Evolutionary conservation across 1,140 invertebrate species (phyloP), one percentile per base, ranked within the genome.

Genomic region (Caenorhabditis remanei): DNA sequence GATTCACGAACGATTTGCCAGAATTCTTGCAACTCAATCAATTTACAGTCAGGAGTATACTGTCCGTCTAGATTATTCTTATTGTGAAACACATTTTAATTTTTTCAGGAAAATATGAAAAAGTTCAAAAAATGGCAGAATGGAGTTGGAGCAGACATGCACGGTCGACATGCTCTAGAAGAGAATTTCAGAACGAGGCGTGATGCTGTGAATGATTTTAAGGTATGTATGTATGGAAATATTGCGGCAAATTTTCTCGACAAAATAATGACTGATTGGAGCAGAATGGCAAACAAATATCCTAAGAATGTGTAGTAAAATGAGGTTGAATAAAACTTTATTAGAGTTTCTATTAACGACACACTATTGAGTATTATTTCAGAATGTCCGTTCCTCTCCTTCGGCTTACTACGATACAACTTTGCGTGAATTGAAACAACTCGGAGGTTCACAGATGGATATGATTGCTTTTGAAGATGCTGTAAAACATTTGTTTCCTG

Each of bases 401-500:
- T 24, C 71, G 11, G 8, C 46, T 50, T 79, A 13, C 46, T 79
- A 79, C n/a, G 46, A 50, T 13, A 53, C 46, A 8, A 24, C 46
- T 11, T 13, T 79, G 8, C 71, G 71, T 9, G 71, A 79, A n/a
- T 24, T 79, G n/a, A 79, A 79, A 24, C 71, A 79, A 79, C 46
- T 79, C 7, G 71, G 71, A 43, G 24, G 21, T 2, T 46, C 43
- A 24, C 71, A 50, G 40, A 50, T 24, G 14, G 71, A 79, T 24
- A 79, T 79, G 8, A 46, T 14, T 50, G 13, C 71, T 14, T 50
- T 79, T 11, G 71, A 79, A 19, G 71, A 79, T 9, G 43, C 46
- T 13, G n/a, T 79, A n/a, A 79, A 79, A 14, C n/a, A 48, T 24
- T n/a, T 79, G n/a, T 79, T 79, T 21, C 71, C 71, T 11, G 71